Evolutionary conservation across 1,140 invertebrate genomes (phyloP).

Genomic region (Drosophila insularis): DNA sequence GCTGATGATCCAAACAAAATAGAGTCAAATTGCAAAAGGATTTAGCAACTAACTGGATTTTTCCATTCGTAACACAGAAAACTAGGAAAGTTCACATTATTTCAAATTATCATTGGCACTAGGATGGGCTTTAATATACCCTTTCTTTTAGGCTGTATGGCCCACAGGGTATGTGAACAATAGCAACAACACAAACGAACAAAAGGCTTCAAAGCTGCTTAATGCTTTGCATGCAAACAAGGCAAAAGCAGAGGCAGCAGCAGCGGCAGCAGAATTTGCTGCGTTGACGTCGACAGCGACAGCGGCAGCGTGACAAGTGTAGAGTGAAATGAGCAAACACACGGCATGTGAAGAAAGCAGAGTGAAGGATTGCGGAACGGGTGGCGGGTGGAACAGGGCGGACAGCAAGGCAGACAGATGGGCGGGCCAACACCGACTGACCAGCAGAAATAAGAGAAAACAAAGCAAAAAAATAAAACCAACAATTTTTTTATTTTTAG

Average conservation of each 20-base stretch:
- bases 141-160: neutral
- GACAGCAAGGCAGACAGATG: slow-evolving; percentile 12
- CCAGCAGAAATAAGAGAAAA: slow-evolving; percentile 51
- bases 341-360: slow-evolving; percentile 9
- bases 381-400: neutral
- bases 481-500: slow-evolving; percentile 33
- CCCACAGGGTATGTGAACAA: slow-evolving; percentile 52
- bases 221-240: slow-evolving; percentile 52
- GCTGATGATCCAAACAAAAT: no score
- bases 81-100: no score
- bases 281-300: slow-evolving; percentile 32
- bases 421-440: slow-evolving; percentile 48
- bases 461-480: slow-evolving; percentile 32
- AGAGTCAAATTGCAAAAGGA: no score
- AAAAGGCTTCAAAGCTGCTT: slow-evolving; percentile 13
- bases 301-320: slow-evolving; percentile 58
- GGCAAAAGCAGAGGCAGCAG: slow-evolving; percentile 3
- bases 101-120: no score
- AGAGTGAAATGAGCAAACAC: slow-evolving; percentile 59
- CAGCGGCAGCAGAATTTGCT: slow-evolving; percentile 33
- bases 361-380: neutral
- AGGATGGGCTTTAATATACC: neutral
- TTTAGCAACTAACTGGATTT: no score
- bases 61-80: no score
- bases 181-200: slow-evolving; percentile 32